phyloP scores from a whole-genome alignment of 2,888 invertebrate species.

The Byasa hedistus region DNA sequence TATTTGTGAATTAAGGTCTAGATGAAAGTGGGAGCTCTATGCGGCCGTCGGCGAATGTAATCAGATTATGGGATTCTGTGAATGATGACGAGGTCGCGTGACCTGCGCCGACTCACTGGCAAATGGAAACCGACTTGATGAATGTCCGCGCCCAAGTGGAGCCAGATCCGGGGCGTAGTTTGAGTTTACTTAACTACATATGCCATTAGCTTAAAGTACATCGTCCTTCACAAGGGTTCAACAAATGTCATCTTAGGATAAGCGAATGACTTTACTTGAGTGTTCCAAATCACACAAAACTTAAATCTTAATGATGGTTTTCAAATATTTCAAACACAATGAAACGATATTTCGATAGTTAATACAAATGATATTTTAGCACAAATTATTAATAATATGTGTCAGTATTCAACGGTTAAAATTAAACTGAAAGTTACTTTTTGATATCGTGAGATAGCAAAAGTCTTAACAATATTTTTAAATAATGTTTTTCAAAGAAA shows the following conservation, averaged over 20 bases:
- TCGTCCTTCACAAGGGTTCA: background rate
- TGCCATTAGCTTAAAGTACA: background rate
- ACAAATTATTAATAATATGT: too few species aligned
- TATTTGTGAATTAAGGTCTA: background rate
- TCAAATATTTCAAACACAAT: too few species aligned
- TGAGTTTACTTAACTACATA: background rate
- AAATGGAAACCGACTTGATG: slow-evolving; percentile 25
- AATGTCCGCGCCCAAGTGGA: slow-evolving; percentile 12
- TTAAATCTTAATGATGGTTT: too few species aligned
- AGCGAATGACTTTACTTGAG: too few species aligned
- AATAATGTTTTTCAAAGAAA: too few species aligned
- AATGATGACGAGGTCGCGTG: slow-evolving; percentile 42
- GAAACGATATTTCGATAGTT: too few species aligned
- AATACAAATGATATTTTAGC: too few species aligned
- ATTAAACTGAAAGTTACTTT: too few species aligned
- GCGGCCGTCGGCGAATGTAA: slow-evolving; percentile 32
- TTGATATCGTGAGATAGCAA: too few species aligned
- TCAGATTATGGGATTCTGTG: slow-evolving; percentile 40
- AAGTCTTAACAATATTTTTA: too few species aligned
- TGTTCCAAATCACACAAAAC: too few species aligned
- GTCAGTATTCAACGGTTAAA: too few species aligned
- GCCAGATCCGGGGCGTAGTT: slow-evolving; percentile 3
- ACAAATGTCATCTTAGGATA: background rate
- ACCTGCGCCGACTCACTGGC: slow-evolving; percentile 31
- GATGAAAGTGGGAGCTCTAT: slow-evolving; percentile 1